Base-by-base conservation (phyloP, 2,797 vertebrate species). In the Cryptoblepharus egeriae region DNA sequence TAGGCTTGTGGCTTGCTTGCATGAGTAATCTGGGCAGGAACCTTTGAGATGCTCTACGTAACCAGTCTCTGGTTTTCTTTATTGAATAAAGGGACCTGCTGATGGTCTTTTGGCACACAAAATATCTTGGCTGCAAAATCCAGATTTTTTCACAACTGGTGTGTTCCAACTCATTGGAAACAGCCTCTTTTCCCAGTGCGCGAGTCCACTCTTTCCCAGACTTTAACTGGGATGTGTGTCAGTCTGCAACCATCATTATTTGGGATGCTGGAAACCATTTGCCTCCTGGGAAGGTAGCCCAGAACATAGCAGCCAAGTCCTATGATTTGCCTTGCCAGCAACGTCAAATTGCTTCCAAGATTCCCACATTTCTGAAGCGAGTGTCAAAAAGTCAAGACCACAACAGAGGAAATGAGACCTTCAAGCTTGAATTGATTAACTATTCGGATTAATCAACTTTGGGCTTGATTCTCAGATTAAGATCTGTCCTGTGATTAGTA, bases 291-390 rank as follows among this genome's bases (percentile, higher is more conserved):
- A 1, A 1, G 63, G 81, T 37, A 79, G 24, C 22, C 39, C 42
- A 81, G 28, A 3, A 0, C 71, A 24, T 0, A 0, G 76, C 65
- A 13, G n/a, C 81, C 0, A 1, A 30, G 0, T 0, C 20, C 72
- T 52, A 20, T 52, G 69, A 26, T 0, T 0, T 8, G 1, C n/a
- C 67, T 75, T 77, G 88, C 88, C 87, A 89, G 75, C 67, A n/a
- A 58, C 26, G 55, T 85, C 85, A 70, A 28, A 24, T 57, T 57
- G 55, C 67, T 90, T 90, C 88, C 87, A 91, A 85, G 79, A 86
- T 84, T 79, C 81, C 57, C 64, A 74, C 55, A 60, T 71, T 87
- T 86, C 90, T 87, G 89, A 89, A 9, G 0, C 80, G 83, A 49
- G 58, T 58, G 87, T 78, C 77, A 80, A 77, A 71, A 72, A 72